Evolutionary conservation across 2,888 invertebrate genomes (phyloP).

Genomic region (Conomelus anceps): DNA sequence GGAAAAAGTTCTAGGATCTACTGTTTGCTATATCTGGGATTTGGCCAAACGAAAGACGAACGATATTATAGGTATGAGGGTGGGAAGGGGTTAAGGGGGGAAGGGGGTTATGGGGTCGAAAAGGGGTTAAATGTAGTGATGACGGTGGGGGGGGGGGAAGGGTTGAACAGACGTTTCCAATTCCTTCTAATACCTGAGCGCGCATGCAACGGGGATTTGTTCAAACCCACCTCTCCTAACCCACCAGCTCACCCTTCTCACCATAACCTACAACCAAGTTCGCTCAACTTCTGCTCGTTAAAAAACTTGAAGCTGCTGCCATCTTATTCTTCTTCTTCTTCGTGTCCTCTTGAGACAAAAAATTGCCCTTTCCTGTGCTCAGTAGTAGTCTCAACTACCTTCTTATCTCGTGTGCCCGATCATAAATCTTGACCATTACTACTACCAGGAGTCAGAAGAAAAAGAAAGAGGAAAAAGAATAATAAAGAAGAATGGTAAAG

Average conservation of each 20-base stretch:
- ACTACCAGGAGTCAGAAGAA: no score
- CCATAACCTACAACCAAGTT: no score
- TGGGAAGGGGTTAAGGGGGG: not conserved
- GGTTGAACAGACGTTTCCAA: not conserved
- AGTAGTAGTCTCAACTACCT: not conserved
- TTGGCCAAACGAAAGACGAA: not conserved
- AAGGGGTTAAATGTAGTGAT: no score
- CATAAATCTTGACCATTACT: not conserved
- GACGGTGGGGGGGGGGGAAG: not conserved
- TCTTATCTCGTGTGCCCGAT: not conserved
- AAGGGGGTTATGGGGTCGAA: no score
- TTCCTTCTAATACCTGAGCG: not conserved
- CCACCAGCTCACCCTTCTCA: no score
- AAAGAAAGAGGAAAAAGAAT: not conserved
- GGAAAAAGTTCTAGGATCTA: not conserved
- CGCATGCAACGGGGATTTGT: not conserved
- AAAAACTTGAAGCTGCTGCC: not conserved
- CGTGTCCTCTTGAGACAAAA: not conserved
- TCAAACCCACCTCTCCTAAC: no score
- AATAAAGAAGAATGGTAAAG: not conserved
- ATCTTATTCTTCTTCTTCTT: not conserved
- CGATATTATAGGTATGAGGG: not conserved
- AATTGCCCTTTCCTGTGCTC: not conserved
- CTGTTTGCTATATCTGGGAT: not conserved
- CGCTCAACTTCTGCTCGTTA: not conserved